phyloP scores from a whole-genome alignment of 1,140 invertebrate species.

The Trissolcus basalis region DNA sequence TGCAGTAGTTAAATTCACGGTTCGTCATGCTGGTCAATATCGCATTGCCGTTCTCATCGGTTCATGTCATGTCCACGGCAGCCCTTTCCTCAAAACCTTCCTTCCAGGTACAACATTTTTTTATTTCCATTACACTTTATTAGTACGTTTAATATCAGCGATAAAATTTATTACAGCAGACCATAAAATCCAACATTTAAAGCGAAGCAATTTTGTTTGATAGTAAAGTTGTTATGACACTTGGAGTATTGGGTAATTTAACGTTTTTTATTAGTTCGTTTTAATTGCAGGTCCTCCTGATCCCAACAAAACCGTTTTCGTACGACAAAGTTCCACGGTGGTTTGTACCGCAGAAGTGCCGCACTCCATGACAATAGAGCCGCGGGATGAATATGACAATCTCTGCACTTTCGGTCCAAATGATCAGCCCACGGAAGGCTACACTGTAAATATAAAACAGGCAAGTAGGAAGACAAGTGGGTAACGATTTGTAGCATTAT shows the following conservation, averaged over 20 bases:
- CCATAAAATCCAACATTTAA: too few species aligned
- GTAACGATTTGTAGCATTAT: too few species aligned
- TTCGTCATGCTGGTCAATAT: conserved; percentile 92
- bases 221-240: too few species aligned
- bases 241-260: neutral
- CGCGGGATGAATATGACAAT: conserved; percentile 92
- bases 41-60: conserved; percentile 89
- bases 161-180: too few species aligned
- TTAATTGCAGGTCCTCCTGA: conserved; percentile 83
- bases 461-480: conserved; percentile 51
- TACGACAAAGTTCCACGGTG: conserved; percentile 90
- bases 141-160: too few species aligned
- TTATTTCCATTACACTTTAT: too few species aligned
- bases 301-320: conserved; percentile 88
- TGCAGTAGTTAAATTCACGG: conserved; percentile 92
- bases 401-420: conserved; percentile 81
- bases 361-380: conserved; percentile 89
- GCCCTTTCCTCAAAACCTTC: conserved; percentile 82
- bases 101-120: conserved; percentile 80
- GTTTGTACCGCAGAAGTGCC: conserved; percentile 87
- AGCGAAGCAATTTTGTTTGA: too few species aligned
- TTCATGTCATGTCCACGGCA: conserved; percentile 81
- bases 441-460: conserved; percentile 73
- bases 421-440: conserved; percentile 82
- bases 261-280: neutral